phyloP scores from a whole-genome alignment of 2,113 vertebrate genomes.

The Pipra filicauda region DNA sequence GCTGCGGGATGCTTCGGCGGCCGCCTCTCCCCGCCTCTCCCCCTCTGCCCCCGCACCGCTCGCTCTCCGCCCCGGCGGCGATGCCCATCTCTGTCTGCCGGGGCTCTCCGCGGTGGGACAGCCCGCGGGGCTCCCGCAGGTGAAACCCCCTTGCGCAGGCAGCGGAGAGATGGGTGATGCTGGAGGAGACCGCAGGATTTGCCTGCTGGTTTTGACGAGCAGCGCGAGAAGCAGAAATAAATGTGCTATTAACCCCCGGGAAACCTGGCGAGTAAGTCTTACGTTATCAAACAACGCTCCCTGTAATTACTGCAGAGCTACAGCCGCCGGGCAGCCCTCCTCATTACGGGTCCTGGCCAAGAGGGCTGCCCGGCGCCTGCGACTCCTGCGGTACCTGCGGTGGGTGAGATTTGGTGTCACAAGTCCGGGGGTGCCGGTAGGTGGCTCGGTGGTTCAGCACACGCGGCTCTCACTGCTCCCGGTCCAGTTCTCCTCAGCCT shows the following conservation, averaged over 20 bases:
- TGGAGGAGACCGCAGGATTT: background rate
- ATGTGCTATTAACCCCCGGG: fast-evolving
- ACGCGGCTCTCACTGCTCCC: fast-evolving
- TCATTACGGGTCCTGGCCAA: fast-evolving
- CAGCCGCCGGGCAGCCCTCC: background rate
- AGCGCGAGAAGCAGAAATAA: background rate
- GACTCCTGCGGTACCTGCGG: background rate
- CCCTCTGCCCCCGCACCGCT: background rate
- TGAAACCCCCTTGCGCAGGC: background rate
- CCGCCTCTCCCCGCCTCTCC: background rate
- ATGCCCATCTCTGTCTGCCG: fast-evolving
- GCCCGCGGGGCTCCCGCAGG: background rate
- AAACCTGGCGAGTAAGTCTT: background rate
- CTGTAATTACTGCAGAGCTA: too few relatives aligned
- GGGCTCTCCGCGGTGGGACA: background rate
- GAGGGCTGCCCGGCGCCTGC: background rate
- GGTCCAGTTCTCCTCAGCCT: background rate
- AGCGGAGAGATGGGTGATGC: background rate
- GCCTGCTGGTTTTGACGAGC: background rate
- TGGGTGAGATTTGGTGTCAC: fast-evolving
- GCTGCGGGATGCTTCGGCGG: background rate
- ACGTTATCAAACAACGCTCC: background rate
- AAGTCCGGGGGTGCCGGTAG: background rate
- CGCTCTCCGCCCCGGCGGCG: background rate
- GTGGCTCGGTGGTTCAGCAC: background rate